Evolutionary conservation across 2,888 invertebrate species (phyloP).

Genomic region (Lasioglossum figueresi): DNA sequence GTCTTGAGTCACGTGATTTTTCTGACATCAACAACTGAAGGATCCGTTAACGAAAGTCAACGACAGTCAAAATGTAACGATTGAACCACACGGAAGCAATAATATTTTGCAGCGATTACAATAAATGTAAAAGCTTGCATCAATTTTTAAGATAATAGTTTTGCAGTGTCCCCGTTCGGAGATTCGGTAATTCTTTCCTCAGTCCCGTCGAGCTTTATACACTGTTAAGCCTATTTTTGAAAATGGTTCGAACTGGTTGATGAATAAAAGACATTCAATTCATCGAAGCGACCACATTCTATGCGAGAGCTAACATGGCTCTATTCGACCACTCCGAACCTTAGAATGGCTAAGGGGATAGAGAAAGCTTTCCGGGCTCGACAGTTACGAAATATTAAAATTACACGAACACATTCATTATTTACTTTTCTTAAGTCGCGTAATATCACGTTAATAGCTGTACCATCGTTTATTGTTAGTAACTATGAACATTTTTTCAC

Average conservation of each 20-base stretch:
- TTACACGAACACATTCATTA: not conserved
- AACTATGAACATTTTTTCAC: not conserved
- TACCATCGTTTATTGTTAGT: not conserved
- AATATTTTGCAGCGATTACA: not conserved
- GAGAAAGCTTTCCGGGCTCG: not conserved
- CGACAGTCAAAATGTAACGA: not conserved
- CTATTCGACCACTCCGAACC: not conserved
- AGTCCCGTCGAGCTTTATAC: not conserved
- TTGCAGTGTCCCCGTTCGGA: not conserved
- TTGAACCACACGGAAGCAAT: not conserved
- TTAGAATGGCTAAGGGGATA: not conserved
- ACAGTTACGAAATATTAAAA: not conserved
- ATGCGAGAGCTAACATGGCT: not conserved
- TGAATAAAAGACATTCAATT: conserved; percentile 6
- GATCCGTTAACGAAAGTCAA: too few relatives aligned
- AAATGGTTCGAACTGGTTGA: not conserved
- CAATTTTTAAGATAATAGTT: not conserved
- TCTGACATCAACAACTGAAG: not conserved
- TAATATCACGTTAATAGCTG: not conserved
- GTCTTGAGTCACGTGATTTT: not conserved
- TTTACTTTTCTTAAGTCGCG: not conserved
- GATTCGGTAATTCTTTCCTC: not conserved
- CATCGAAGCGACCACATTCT: not conserved
- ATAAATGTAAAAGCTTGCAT: not conserved
- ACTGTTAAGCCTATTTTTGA: not conserved